Evolutionary conservation across 2,888 invertebrate genomes (phyloP), one percentile per base, ranked within the genome.

Genomic region (Caenorhabditis angaria): DNA sequence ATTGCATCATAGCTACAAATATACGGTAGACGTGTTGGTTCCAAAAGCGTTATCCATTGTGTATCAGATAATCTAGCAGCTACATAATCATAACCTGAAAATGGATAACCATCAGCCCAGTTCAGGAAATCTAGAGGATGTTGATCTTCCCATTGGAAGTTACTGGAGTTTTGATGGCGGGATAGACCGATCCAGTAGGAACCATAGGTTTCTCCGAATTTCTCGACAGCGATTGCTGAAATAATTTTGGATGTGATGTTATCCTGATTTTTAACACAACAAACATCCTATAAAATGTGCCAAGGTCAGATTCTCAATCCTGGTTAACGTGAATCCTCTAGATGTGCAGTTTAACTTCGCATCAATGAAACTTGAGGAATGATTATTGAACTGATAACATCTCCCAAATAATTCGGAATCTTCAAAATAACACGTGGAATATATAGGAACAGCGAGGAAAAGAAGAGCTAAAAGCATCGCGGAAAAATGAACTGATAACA

Each of bases 121-220:
- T 69, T 63, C 22, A 51, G 0, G 24, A 61, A 69, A 35, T 51
- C 32, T 0, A 51, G 24, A 1, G 50, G 0, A 3, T 29, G 20
- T 20, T 56, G 55, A 22, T 69, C 64, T 20, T 64, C 64, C 69
- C 69, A 69, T 18, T 53, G n/a, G 53, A 48, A 63, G n/a, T 69
- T 0, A 3, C 14, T 18, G 10, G 41, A 12, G 10, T 48, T 25
- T n/a, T 61, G 14, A 18, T 61, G 60, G 0, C 29, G 29, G 18
- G 64, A 60, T 10, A 69, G 60, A n/a, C 69, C 64, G 47, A 69
- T 69, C 69, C 69, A 69, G 56, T 59, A 69, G 53, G 64, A 63
- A 20, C 69, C 69, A 24, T 69, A 69, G 14, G 64, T 64, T 3
- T 59, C 63, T 27, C 64, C 64, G 51, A 69, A 69, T 24, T 69